Conservation (phyloP, 2,797 vertebrate genomes). For the Zenarchopterus dispar region DNA sequence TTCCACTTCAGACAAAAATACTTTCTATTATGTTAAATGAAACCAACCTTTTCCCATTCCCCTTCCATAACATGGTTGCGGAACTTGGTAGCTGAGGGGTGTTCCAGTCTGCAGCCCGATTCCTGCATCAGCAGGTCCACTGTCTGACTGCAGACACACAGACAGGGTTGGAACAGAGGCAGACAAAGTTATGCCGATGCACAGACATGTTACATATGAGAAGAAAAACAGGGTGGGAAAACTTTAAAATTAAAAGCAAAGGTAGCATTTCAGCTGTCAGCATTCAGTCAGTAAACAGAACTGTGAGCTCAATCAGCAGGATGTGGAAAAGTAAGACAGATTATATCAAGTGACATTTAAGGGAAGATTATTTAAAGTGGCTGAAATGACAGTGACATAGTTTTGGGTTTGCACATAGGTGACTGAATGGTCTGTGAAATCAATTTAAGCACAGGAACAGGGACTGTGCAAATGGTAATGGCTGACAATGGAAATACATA, state of each 20-base stretch:
- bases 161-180: slow-evolving; percentile 16
- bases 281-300: not conserved
- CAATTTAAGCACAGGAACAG: not conserved
- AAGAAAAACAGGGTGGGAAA: not conserved
- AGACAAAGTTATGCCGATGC: slow-evolving; percentile 41
- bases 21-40: slow-evolving; percentile 17
- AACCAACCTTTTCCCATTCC: slow-evolving; percentile 98
- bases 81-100: slow-evolving; percentile 98
- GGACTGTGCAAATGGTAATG: not conserved
- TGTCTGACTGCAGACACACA: slow-evolving; percentile 91
- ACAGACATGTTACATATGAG: slow-evolving; percentile 26
- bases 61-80: slow-evolving; percentile 99
- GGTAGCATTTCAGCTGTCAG: slow-evolving; percentile 7
- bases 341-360: slow-evolving; percentile 1
- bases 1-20: not conserved
- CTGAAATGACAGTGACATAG: not conserved
- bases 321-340: slow-evolving; percentile 2
- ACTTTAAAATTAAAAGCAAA: slow-evolving; percentile 5
- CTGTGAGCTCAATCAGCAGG: slow-evolving; percentile 1
- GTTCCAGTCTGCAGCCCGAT: slow-evolving; percentile 99
- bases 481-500: slow-evolving; percentile 1
- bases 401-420: not conserved
- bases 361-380: not conserved
- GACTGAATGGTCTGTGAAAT: slow-evolving; percentile 2
- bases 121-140: slow-evolving; percentile 99